Evolutionary conservation across 2,113 vertebrate genomes (phyloP), one percentile per base, ranked within the genome.

Genomic region (Forbesichthys agassizii): DNA sequence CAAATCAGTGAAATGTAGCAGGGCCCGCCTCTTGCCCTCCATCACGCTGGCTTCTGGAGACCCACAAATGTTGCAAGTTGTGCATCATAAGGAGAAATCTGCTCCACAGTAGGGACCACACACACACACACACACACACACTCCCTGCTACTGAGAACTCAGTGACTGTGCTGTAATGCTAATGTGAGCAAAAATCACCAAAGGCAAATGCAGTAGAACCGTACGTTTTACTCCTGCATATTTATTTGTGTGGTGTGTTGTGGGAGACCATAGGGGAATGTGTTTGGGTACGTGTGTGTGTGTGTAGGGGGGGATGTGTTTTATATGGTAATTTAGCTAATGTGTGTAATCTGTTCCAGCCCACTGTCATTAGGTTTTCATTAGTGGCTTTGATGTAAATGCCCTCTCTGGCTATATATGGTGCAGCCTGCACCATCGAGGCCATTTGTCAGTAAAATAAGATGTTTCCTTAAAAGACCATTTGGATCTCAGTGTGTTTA

Each of bases 251-350:
- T 64, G 36, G 70, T 72, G 59, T 33, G 56, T 79, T 52, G 42
- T 47, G 67, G 33, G 65, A 36, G 52, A 65, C 62, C 70, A 77
- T 71, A 69, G 71, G 78, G 73, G 75, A 85, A 86, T 88, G 27
- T 27, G 27, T 64, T 16, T 9, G n/a, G 68, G 53, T 12, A 13
- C 48, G 49, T 61, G 33, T 67, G 11, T 4, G 14, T 65, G 9
- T 56, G 56, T 71, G 59, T 27, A 20, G 56, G 68, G 71, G 78
- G 71, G 75, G 84, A 86, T 88, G 85, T 79, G 75, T 84, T 88
- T 91, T 89, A 86, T 86, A 89, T 91, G 89, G 82, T 82, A 89
- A 90, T 90, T 78, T 49, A 71, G 78, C 66, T 91, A 88, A 91
- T 89, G 88, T 80, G 75, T 78, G 82, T 87, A 85, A 85, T 84